Evolutionary conservation across 1,140 invertebrate genomes (phyloP).

Genomic region (Aphelinus atriplicis): DNA sequence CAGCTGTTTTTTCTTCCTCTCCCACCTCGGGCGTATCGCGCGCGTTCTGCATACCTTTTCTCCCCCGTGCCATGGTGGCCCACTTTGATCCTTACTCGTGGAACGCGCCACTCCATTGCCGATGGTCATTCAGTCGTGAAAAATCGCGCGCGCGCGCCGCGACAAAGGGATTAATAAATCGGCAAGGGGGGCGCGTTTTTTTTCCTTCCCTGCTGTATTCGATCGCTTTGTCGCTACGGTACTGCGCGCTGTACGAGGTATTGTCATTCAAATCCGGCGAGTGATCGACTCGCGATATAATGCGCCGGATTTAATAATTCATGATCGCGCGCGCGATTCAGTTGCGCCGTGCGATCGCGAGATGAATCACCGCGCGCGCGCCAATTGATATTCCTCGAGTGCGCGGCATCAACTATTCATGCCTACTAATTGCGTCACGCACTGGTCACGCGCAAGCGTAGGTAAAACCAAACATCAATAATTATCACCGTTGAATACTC

Average conservation of each 20-base stretch:
- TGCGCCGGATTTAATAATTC: background rate
- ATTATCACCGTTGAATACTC: too few species aligned
- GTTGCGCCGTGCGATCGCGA: background rate
- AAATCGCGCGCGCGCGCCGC: background rate
- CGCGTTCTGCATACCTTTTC: too few species aligned
- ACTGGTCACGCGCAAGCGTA: too few species aligned
- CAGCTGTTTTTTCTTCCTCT: too few species aligned
- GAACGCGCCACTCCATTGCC: too few species aligned
- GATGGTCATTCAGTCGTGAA: background rate
- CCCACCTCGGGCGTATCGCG: too few species aligned
- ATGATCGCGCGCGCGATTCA: slow-evolving; percentile 9
- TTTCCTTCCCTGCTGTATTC: too few species aligned
- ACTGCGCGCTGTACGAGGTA: background rate
- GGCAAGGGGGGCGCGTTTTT: background rate
- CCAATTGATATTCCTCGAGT: background rate
- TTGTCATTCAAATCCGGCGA: slow-evolving; percentile 5
- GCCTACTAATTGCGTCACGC: too few species aligned
- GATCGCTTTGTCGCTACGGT: background rate
- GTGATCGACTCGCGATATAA: background rate
- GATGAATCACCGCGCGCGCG: background rate
- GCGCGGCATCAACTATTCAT: background rate
- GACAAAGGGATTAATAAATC: slow-evolving; percentile 5
- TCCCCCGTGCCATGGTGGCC: too few species aligned
- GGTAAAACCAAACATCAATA: too few species aligned
- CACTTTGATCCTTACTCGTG: too few species aligned